Percentiles rank a stretch among this genome's conserved stretches.
These are phyloP conservation scores for Conger conger DNA, from an alignment of 2,113 vertebrate species.

Conservation along the genomic window DNA sequence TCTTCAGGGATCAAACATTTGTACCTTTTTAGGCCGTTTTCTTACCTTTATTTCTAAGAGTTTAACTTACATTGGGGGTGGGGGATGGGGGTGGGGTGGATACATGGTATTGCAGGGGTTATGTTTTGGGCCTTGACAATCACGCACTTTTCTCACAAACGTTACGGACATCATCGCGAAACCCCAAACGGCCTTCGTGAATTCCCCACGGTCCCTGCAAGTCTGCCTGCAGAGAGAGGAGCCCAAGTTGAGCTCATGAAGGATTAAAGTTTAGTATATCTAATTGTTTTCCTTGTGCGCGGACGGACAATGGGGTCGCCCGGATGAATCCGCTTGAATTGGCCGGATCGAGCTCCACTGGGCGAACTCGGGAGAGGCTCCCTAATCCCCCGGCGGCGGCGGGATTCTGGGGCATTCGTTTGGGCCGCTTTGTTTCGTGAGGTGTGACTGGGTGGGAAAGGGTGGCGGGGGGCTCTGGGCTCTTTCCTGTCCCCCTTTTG, in stretches of 20 bases:
- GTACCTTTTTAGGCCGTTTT: too few species aligned
- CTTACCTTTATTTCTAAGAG: neutral
- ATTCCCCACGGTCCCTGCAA: too few species aligned
- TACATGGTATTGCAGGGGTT: slow-evolving; percentile 31
- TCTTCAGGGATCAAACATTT: too few species aligned
- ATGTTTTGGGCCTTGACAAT: neutral
- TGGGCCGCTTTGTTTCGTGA: slow-evolving; percentile 73
- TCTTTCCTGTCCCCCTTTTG: slow-evolving; percentile 62
- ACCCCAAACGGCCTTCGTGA: slow-evolving; percentile 37
- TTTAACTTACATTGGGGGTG: slow-evolving; percentile 24
- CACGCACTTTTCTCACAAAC: neutral
- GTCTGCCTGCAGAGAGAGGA: slow-evolving; percentile 45
- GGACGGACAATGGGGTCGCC: slow-evolving; percentile 56
- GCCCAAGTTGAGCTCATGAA: slow-evolving; percentile 64
- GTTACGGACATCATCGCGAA: slow-evolving; percentile 16
- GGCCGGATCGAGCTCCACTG: slow-evolving; percentile 45
- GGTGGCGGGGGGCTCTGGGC: slow-evolving; percentile 52
- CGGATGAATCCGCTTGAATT: slow-evolving; percentile 63
- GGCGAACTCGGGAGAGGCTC: slow-evolving; percentile 39
- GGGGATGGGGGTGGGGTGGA: slow-evolving; percentile 30
- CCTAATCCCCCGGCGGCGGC: slow-evolving; percentile 77
- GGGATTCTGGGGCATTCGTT: slow-evolving; percentile 71
- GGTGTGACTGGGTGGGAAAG: slow-evolving; percentile 64
- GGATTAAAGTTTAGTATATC: slow-evolving; percentile 75
- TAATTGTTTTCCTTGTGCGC: slow-evolving; percentile 70